Base-by-base conservation (phyloP, 2,797 vertebrate species). In the Falco rusticolus region DNA sequence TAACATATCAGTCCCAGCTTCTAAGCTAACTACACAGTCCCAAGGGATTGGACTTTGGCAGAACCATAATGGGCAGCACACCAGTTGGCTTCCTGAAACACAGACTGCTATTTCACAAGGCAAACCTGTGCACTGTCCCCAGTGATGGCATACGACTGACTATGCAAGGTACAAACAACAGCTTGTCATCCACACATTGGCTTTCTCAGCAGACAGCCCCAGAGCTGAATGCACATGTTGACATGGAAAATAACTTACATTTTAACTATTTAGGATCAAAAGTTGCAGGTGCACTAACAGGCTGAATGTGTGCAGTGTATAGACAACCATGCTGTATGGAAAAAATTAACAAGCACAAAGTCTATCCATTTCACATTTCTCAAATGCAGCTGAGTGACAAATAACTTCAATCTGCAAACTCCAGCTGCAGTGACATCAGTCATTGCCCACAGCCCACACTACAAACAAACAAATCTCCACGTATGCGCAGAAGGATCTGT, bases 131-230 rank as follows among this genome's bases (percentile, higher is more conserved):
- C 16, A 6, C 9, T 18, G 9, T 47, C 16, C 31, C 25, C 43
- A 21, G 29, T 34, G 22, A 81, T 3, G 11, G 47, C n/a, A 75
- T 20, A 29, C 0, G 0, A 24, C 33, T 0, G 0, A 24, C 33
- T 48, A 33, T 18, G 19, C 63, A 64, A 71, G 50, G 59, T 26
- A 56, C 7, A 41, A 92, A 68, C 69, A 78, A 66, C 4, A 89
- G 37, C 16, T 17, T 61, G 53, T 21, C 47, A 76, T 34, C 16
- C 20, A 56, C 24, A 37, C 1, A 4, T n/a, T 19, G 50, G 13
- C 37, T 13, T 48, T 75, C 50, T 68, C 50, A 56, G 34, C 9
- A 68, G 53, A 43, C 13, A 88, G 34, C 4, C 9, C 11, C 26
- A 76, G 26, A 72, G 17, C 15, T 33, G 26, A 75, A 76, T 10